A percentile compares a stretch with the other conserved stretches of the same genome.
Conservation (phyloP, 2,113 vertebrate genomes). For the Alectura lathami region DNA sequence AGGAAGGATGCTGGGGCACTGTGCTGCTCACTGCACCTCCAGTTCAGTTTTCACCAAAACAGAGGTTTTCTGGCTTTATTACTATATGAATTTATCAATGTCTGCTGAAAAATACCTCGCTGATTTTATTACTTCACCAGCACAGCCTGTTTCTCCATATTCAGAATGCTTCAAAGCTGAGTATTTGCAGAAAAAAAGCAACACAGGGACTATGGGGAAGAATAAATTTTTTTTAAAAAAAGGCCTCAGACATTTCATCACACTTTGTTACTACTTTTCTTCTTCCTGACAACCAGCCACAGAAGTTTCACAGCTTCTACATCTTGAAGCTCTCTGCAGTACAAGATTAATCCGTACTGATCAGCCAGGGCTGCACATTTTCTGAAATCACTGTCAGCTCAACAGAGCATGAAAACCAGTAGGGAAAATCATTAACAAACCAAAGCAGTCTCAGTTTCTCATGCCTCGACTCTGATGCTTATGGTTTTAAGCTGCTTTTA, state of each 20-base stretch:
- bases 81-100: background rate
- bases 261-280: background rate
- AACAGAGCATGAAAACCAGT: constrained; percentile 40
- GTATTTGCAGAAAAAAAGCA: background rate
- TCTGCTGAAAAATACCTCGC: background rate
- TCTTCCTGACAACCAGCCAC: background rate
- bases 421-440: constrained; percentile 56
- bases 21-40: background rate
- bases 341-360: constrained; percentile 44
- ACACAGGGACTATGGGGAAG: background rate
- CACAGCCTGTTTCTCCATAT: background rate
- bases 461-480: background rate
- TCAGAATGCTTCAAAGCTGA: background rate
- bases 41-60: background rate
- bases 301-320: constrained; percentile 9
- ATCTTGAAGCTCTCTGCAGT: background rate
- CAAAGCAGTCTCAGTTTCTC: background rate
- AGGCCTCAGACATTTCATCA: background rate
- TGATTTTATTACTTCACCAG: background rate
- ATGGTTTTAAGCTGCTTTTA: background rate
- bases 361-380: background rate
- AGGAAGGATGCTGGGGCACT: background rate
- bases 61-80: background rate
- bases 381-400: constrained; percentile 40
- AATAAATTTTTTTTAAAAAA: background rate